Base-by-base conservation (phyloP, 2,888 invertebrate species). In the Odontocolon sp. region DNA sequence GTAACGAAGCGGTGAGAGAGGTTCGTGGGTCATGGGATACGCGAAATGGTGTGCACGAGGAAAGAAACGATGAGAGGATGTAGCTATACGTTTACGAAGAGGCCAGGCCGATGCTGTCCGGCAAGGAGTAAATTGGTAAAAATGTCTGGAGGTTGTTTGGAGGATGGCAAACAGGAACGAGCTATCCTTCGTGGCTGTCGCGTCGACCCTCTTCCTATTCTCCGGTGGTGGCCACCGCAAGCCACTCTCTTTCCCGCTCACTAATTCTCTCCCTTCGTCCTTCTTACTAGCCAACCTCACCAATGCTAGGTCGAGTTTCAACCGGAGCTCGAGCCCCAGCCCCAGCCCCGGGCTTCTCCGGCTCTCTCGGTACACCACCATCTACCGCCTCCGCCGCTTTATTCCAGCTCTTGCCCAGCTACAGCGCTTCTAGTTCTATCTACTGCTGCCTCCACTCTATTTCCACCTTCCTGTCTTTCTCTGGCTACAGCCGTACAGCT, bases 91-190 rank as follows among this genome's bases (percentile, higher is more conserved):
- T 6, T 28, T 31, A 61, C 23, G 66, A 11, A 23, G 40, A 61
- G 66, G 18, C 45, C 59, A 23, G 61, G 56, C 40, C 75, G 69
- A 76, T 69, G 69, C 72, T 68, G 64, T 79, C 78, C 76, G 40
- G 80, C 69, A 69, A 71, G 67, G 78, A 79, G 80, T 83, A 85
- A 87, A 87, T 87, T 87, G 87, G 84, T 83, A 85, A 87, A 86
- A 86, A 85, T 85, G 84, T 85, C 82, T 57, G 79, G 73, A 81
- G 81, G 80, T 83, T 85, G 83, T 84, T 85, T 80, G 77, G 73
- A 57, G 80, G 78, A 83, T 79, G 73, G 80, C 80, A 80, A 82
- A 85, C 82, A 85, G 82, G 83, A 82, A 74, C 77, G 69, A 68
- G 68, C 84, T 80, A 85, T 85, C 82, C 80, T 77, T 80, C 71